A percentile compares a stretch with the other conserved stretches of the same genome.
These are phyloP conservation scores for Pelecanoides urinatrix DNA, from an alignment of 2,113 vertebrate species.

Conservation along the genomic window DNA sequence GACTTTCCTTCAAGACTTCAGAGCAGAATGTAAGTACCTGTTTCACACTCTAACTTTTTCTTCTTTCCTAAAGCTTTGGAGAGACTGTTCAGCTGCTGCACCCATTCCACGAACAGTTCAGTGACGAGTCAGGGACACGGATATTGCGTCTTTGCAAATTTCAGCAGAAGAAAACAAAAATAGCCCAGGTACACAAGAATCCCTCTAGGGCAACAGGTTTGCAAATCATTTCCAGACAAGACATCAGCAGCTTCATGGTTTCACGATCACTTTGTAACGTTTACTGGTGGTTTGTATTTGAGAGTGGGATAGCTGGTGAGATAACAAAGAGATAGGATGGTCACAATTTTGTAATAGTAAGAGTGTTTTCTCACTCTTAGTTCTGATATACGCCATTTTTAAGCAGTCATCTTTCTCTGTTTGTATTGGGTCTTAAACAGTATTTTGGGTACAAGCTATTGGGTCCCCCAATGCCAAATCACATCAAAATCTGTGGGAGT, in stretches of 20 bases:
- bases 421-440: not conserved
- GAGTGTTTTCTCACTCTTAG: not conserved
- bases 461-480: not conserved
- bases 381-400: not conserved
- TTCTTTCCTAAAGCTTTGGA: conserved; percentile 83
- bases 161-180: conserved; percentile 97
- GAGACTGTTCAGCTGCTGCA: conserved; percentile 93
- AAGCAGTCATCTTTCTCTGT: not conserved
- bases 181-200: conserved; percentile 84
- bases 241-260: not conserved
- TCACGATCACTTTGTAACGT: not conserved
- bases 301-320: not conserved
- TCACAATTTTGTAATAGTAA: not conserved
- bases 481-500: not conserved
- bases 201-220: not conserved
- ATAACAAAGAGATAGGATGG: not conserved
- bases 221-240: not conserved
- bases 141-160: conserved; percentile 93
- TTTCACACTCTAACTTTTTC: not conserved
- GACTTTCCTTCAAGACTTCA: not conserved
- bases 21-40: not conserved
- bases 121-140: conserved; percentile 86
- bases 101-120: conserved; percentile 94
- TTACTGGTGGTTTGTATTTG: not conserved
- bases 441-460: not conserved